Conservation (phyloP, 2,113 vertebrate species). For the Hepsetus odoe region DNA sequence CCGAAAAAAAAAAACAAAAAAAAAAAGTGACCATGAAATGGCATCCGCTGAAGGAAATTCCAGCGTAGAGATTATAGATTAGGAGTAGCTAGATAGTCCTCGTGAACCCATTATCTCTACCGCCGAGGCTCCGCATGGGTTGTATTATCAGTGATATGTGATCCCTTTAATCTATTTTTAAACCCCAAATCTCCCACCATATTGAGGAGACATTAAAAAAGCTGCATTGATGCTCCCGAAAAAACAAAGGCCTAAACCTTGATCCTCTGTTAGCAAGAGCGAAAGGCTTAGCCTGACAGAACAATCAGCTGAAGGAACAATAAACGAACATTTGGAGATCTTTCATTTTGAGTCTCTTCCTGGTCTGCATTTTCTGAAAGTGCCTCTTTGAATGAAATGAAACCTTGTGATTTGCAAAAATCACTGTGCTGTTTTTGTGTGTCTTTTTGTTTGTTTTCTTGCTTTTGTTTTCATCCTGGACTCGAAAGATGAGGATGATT, state of each 20-base stretch:
- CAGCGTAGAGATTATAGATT: constrained; percentile 50
- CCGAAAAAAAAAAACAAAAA: background rate
- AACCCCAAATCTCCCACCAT: constrained; percentile 42
- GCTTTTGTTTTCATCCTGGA: background rate
- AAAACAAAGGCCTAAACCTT: constrained; percentile 36
- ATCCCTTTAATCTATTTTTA: constrained; percentile 56
- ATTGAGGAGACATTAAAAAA: constrained; percentile 52
- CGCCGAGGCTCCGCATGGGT: constrained; percentile 23
- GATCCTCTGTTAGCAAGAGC: constrained; percentile 43
- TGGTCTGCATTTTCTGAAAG: constrained; percentile 22
- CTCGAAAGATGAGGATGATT: background rate
- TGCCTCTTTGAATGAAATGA: background rate
- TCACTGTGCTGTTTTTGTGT: background rate
- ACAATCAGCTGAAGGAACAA: constrained; percentile 40
- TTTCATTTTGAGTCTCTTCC: constrained; percentile 7
- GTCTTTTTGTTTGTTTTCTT: background rate
- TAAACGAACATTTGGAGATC: constrained; percentile 29
- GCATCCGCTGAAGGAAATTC: constrained; percentile 52
- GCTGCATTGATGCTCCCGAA: constrained; percentile 23
- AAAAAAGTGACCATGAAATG: constrained; percentile 48
- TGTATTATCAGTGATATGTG: constrained; percentile 41
- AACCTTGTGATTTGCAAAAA: background rate
- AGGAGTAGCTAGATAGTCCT: constrained; percentile 36
- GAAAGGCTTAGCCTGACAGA: constrained; percentile 43
- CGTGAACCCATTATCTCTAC: constrained; percentile 45